phyloP scores from a whole-genome alignment of 2,113 vertebrate genomes.

The Guaruba guarouba region DNA sequence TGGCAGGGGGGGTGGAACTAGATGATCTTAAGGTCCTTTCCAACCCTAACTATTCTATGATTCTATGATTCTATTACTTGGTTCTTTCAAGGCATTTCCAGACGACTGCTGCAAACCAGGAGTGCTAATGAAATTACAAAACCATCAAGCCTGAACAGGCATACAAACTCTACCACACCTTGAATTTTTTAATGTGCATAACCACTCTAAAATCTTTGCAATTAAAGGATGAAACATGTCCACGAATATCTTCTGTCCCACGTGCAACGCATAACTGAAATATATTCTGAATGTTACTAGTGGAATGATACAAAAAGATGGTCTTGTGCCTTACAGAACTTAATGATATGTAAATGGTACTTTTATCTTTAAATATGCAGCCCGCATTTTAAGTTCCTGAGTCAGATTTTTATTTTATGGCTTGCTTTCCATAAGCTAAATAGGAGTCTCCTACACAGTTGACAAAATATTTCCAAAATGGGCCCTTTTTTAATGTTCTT shows the following conservation, averaged over 20 bases:
- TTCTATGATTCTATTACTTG: not conserved
- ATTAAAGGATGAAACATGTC: not conserved
- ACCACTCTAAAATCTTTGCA: not conserved
- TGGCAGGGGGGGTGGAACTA: no score
- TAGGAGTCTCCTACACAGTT: not conserved
- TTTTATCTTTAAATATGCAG: not conserved
- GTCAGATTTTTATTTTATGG: not conserved
- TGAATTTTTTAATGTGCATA: not conserved
- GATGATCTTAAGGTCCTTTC: no score
- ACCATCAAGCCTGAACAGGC: not conserved
- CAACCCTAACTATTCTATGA: no score
- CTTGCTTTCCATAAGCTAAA: slow-evolving; percentile 40
- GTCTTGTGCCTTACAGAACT: not conserved
- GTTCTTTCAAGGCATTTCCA: not conserved
- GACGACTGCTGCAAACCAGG: not conserved
- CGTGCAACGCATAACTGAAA: not conserved
- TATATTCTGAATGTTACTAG: not conserved
- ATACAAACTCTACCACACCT: not conserved
- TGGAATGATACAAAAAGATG: not conserved
- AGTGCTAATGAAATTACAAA: not conserved
- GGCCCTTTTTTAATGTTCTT: slow-evolving; percentile 20
- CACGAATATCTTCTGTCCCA: not conserved
- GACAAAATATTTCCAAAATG: slow-evolving; percentile 31
- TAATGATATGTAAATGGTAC: not conserved
- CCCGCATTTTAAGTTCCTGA: not conserved